These are phyloP conservation scores for Cossypha dichroa DNA, from an alignment of 2,797 vertebrate species.

Conservation along the genomic window DNA sequence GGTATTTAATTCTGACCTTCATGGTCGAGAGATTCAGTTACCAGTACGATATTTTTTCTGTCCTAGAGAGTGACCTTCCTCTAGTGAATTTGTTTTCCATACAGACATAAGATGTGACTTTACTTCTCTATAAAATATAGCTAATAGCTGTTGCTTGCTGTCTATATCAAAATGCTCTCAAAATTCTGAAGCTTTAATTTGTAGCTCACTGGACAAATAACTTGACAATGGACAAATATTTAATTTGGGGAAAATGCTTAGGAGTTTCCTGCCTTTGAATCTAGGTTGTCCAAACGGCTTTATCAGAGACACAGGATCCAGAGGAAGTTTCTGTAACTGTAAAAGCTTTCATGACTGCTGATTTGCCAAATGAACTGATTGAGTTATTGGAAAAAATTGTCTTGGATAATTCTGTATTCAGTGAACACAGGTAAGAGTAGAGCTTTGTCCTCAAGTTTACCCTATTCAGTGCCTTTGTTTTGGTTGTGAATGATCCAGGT, in stretches of 20 bases:
- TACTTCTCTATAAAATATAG: neutral
- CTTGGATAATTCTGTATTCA: conserved; percentile 90
- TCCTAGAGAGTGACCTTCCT: neutral
- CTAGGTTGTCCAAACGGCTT: conserved; percentile 81
- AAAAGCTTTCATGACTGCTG: conserved; percentile 90
- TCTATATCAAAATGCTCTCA: neutral
- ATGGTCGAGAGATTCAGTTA: neutral
- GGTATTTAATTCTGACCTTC: neutral
- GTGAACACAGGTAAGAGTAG: conserved; percentile 85
- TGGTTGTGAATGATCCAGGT: neutral
- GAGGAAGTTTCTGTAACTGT: conserved; percentile 89
- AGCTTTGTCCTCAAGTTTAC: neutral
- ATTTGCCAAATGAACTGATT: conserved; percentile 87
- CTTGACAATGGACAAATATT: neutral
- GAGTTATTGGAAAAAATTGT: conserved; percentile 91
- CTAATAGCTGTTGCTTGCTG: neutral
- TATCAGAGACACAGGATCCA: conserved; percentile 89
- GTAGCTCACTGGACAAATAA: neutral
- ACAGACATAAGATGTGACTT: neutral
- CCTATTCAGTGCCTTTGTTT: neutral
- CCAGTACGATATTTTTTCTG: neutral
- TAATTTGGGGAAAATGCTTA: neutral
- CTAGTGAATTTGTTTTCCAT: neutral
- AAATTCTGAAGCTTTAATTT: neutral
- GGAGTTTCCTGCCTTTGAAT: neutral